Conservation (phyloP, 2,113 vertebrate genomes). For the Corythornis madagascariensis region DNA sequence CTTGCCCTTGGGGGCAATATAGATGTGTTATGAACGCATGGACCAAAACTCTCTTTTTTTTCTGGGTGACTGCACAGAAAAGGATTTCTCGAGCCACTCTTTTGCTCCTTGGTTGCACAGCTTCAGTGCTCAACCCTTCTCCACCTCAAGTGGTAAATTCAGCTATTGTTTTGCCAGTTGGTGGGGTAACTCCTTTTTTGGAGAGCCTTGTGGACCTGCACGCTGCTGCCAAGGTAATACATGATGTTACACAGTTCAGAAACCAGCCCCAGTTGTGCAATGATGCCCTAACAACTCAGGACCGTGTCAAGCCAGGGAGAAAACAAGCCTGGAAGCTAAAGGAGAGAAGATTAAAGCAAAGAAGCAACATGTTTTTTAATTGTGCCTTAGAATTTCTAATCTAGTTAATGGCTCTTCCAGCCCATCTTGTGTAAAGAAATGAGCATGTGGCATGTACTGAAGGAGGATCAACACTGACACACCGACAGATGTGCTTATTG, state of each 20-base stretch:
- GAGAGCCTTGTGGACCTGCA: neutral
- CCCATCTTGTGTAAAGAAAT: conserved; percentile 54
- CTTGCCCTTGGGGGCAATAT: neutral
- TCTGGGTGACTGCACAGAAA: neutral
- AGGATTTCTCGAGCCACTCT: neutral
- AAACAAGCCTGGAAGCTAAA: conserved; percentile 54
- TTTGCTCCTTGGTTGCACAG: neutral
- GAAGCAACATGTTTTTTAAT: conserved; percentile 44
- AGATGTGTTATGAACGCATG: neutral
- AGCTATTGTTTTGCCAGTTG: neutral
- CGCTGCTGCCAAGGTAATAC: conserved; percentile 25
- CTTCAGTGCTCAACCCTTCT: neutral
- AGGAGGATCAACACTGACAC: conserved; percentile 68
- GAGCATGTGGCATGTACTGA: conserved; percentile 65
- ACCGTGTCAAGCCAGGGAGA: neutral
- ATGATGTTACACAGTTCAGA: neutral
- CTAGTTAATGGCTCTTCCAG: conserved; percentile 60
- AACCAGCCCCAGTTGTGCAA: neutral
- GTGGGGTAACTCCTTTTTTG: neutral
- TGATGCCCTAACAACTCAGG: neutral
- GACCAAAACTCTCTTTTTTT: accelerated
- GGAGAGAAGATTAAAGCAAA: conserved; percentile 44
- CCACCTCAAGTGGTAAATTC: neutral
- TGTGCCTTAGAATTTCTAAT: conserved; percentile 64
- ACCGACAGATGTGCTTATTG: conserved; percentile 52